Evolutionary conservation across 1,140 invertebrate genomes (phyloP), one percentile per base, ranked within the genome.

Genomic region (Bombus superbus): DNA sequence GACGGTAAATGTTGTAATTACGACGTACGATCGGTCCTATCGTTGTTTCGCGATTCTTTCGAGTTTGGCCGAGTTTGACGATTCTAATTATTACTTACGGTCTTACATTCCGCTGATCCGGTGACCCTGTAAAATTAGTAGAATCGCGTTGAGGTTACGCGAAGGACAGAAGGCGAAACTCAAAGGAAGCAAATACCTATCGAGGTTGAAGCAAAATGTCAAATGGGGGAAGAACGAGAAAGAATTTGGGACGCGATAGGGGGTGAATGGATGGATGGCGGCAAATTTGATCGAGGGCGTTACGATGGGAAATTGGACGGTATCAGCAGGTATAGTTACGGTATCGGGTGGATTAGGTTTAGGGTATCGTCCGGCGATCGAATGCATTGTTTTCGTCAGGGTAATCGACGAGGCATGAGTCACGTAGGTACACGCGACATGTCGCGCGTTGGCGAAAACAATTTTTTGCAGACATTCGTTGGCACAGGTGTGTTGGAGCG

Each of bases 381-480:
- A n/a, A 32, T 73, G 42, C 42, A 73, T 73, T 73, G 42, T 73
- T 44, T 73, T 73, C 11, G 25, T 18, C 28, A 42, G n/a, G 42
- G 42, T 42, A 71, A 42, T 80, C 71, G 69, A 66, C 68, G 18
- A 18, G 75, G 15, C 5, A 53, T 47, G 71, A 64, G 83, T 71
- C 64, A 66, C n/a, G 32, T 32, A 79, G 62, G 85, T 68, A 89
- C 66, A 69, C 68, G 82, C 42, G 47, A 44, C 47, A n/a, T 72
- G 64, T 53, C 47, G 42, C 57, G 32, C n/a, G 66, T 72, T 72
- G 53, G 80, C 81, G 66, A 90, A 90, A 90, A 90, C 88, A 90
- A 87, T 90, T 90, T 90, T 90, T 90, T 90, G 82, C 68, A 11
- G 10, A 28, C 64, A 64, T 73, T 77, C 75, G 57, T 15, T 40